phyloP scores from a whole-genome alignment of 2,797 vertebrate species.

The Discoglossus pictus region DNA sequence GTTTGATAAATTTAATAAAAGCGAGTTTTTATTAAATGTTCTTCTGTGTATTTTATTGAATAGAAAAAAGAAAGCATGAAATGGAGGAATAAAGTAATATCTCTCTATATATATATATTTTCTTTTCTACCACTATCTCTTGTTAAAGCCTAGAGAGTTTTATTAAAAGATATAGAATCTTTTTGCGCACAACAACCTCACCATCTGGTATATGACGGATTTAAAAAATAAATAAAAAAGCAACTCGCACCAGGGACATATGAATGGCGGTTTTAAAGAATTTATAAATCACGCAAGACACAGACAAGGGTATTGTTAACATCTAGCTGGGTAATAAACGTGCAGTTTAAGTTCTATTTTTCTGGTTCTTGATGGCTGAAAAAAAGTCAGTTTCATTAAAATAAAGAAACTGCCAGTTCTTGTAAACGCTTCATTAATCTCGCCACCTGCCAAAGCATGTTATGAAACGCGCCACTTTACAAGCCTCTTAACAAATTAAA shows the following conservation, averaged over 20 bases:
- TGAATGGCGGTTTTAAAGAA: conserved; percentile 3
- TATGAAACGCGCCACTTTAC: conserved; percentile 24
- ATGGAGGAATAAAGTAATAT: too few species aligned
- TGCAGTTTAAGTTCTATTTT: background rate
- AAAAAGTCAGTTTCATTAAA: conserved; percentile 22
- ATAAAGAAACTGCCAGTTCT: conserved; percentile 12
- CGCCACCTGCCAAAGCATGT: conserved; percentile 9
- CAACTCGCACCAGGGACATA: conserved; percentile 17
- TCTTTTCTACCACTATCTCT: too few species aligned
- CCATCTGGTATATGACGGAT: conserved; percentile 20
- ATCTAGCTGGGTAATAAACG: conserved; percentile 10
- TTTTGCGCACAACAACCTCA: background rate
- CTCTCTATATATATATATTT: too few species aligned
- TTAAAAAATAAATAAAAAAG: conserved; percentile 18
- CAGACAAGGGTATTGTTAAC: conserved; percentile 19
- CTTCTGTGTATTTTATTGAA: too few species aligned
- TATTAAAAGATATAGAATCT: too few species aligned
- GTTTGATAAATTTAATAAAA: too few species aligned
- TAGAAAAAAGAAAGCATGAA: too few species aligned
- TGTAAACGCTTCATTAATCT: conserved; percentile 40
- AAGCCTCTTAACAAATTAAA: conserved; percentile 27
- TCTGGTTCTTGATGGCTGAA: conserved; percentile 9
- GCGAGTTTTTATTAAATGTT: too few species aligned
- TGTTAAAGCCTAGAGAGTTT: too few species aligned
- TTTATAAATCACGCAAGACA: conserved; percentile 16